Percentiles rank a stretch among this genome's conserved stretches.
These are phyloP conservation scores for Fistularia tabacaria DNA, from an alignment of 2,797 vertebrate genomes.

Conservation along the genomic window DNA sequence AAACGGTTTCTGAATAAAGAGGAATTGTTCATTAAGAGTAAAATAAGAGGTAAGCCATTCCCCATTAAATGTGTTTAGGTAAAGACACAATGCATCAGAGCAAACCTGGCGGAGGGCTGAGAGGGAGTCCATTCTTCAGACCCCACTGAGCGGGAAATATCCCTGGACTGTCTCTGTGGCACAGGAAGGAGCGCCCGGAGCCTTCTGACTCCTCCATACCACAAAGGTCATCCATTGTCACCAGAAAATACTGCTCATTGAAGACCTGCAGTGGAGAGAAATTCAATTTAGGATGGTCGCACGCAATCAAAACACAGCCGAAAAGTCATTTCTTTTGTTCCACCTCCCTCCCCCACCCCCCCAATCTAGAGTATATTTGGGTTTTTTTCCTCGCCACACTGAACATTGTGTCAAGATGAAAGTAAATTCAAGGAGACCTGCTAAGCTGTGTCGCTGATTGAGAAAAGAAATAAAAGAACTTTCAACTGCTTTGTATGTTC, in stretches of 20 bases:
- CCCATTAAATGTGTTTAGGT: too few species aligned
- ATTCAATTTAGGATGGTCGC: too few species aligned
- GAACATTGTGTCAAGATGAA: neutral
- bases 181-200: constrained; percentile 75
- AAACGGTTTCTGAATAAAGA: too few species aligned
- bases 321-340: neutral
- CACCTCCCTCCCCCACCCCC: too few species aligned
- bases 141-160: constrained; percentile 94
- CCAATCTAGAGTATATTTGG: neutral
- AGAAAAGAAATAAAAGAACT: neutral
- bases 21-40: neutral
- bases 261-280: constrained; percentile 77
- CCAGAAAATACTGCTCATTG: constrained; percentile 85
- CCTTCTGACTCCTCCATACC: constrained; percentile 64
- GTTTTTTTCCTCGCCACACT: neutral
- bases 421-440: neutral
- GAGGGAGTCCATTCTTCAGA: constrained; percentile 89
- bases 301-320: neutral
- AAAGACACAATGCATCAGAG: neutral
- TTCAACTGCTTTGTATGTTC: neutral
- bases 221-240: constrained; percentile 87
- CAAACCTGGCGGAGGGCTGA: constrained; percentile 86
- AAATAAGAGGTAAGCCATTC: neutral
- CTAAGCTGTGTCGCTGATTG: too few species aligned
- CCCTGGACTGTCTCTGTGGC: constrained; percentile 84